Evolutionary conservation across 2,113 vertebrate genomes (phyloP).

Genomic region (Lichenostomus cassidix): DNA sequence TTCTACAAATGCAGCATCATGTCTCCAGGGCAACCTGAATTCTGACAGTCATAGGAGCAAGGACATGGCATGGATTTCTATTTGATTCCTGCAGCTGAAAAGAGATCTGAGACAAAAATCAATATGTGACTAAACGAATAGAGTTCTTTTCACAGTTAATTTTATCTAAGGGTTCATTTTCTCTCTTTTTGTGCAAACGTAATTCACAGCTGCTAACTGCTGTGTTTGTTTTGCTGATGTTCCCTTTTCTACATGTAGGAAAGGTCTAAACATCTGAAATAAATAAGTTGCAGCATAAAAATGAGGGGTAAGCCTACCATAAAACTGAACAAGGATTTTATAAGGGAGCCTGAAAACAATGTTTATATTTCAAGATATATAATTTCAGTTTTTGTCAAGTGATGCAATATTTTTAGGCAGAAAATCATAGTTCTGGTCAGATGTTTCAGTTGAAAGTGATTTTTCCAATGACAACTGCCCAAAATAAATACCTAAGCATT

Average conservation of each 20-base stretch:
- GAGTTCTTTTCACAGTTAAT: background rate
- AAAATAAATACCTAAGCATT: background rate
- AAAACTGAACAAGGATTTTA: background rate
- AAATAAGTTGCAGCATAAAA: background rate
- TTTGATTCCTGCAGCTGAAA: slow-evolving; percentile 23
- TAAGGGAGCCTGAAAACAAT: background rate
- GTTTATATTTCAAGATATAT: background rate
- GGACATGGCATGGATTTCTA: slow-evolving; percentile 23
- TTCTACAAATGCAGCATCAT: background rate
- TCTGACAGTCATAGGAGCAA: slow-evolving; percentile 8
- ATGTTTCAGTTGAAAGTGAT: background rate
- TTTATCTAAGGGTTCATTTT: background rate
- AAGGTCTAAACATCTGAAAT: background rate
- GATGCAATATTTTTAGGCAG: background rate
- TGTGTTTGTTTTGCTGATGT: background rate
- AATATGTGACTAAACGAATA: background rate
- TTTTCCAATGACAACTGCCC: background rate
- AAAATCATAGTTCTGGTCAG: background rate
- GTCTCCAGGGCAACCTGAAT: slow-evolving; percentile 52
- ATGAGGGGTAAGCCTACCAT: background rate
- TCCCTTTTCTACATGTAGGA: background rate
- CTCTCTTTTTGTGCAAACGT: background rate
- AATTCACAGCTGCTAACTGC: background rate
- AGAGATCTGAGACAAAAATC: slow-evolving; percentile 31
- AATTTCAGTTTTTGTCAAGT: background rate